Percentiles rank a stretch among this genome's conserved stretches.
Conservation (phyloP, 2,113 vertebrate species). For the Tylochromis polylepis region DNA sequence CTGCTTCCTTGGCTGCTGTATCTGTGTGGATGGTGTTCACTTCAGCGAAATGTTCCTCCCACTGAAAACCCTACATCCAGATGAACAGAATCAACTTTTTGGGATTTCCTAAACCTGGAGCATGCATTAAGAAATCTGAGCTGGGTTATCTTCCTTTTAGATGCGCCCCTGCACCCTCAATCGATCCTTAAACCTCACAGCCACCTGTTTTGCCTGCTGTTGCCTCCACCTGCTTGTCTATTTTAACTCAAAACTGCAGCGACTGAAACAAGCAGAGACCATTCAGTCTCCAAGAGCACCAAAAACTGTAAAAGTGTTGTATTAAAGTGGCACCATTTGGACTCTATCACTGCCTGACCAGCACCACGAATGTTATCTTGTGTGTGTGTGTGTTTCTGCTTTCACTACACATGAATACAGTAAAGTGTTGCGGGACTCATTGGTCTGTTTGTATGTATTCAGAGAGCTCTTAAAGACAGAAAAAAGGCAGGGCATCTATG, state of each 20-base stretch:
- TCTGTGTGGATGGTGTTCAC: neutral
- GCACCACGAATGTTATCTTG: conserved; percentile 47
- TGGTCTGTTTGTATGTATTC: conserved; percentile 27
- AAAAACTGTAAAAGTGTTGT: conserved; percentile 42
- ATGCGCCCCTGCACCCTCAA: neutral
- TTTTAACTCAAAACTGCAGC: conserved; percentile 21
- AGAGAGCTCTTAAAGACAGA: conserved; percentile 18
- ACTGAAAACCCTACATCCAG: neutral
- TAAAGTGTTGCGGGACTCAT: conserved; percentile 24
- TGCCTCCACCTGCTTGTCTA: neutral
- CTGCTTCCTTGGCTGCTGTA: neutral
- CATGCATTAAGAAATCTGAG: neutral
- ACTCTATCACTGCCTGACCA: conserved; percentile 39
- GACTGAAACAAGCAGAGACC: conserved; percentile 48
- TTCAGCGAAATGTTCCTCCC: neutral
- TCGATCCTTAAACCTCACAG: neutral
- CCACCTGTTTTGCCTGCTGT: neutral
- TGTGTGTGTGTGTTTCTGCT: conserved; percentile 21
- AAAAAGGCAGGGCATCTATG: conserved; percentile 6
- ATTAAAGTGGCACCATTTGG: conserved; percentile 53
- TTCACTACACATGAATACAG: conserved; percentile 18
- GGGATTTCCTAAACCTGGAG: neutral
- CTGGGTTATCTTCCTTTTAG: neutral
- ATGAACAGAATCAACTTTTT: neutral
- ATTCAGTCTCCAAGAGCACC: conserved; percentile 53